These are phyloP conservation scores for Zosterops borbonicus DNA, from an alignment of 2,113 vertebrate genomes.

Conservation along the genomic window DNA sequence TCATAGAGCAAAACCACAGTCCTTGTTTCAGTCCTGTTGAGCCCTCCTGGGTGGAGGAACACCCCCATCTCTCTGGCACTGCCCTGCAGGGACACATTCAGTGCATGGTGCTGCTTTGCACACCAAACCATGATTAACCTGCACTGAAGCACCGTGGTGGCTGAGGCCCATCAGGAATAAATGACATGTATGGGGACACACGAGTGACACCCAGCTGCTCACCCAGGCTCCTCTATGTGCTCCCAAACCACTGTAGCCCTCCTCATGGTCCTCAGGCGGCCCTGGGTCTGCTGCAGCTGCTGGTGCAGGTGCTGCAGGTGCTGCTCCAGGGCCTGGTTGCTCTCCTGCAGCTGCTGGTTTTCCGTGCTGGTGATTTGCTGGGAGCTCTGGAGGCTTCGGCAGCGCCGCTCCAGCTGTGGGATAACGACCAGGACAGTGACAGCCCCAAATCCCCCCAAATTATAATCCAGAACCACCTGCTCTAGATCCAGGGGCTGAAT, in stretches of 20 bases:
- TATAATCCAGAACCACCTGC: rapidly evolving
- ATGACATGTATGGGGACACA: rapidly evolving
- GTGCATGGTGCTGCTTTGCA: neutral
- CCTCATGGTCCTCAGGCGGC: neutral
- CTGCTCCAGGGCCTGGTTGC: conserved; percentile 46
- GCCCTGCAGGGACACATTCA: neutral
- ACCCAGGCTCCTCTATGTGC: neutral
- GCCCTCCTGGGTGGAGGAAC: neutral
- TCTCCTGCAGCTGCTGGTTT: conserved; percentile 63
- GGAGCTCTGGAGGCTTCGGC: conserved; percentile 44
- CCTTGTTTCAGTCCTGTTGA: neutral
- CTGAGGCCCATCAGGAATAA: neutral
- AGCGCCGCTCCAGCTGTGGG: conserved; percentile 70
- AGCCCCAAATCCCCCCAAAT: rapidly evolving
- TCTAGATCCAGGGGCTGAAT: neutral
- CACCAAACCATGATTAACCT: rapidly evolving
- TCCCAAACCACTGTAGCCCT: conserved; percentile 8
- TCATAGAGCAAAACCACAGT: neutral
- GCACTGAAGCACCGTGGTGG: rapidly evolving
- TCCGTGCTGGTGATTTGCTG: conserved; percentile 32
- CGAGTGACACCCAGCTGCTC: neutral
- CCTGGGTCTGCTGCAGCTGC: conserved; percentile 68
- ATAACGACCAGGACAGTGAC: neutral
- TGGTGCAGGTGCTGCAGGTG: conserved; percentile 63
- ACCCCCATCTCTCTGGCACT: neutral